Evolutionary conservation across 2,113 vertebrate genomes (phyloP).

Genomic region (Psilopsiagon aurifrons): DNA sequence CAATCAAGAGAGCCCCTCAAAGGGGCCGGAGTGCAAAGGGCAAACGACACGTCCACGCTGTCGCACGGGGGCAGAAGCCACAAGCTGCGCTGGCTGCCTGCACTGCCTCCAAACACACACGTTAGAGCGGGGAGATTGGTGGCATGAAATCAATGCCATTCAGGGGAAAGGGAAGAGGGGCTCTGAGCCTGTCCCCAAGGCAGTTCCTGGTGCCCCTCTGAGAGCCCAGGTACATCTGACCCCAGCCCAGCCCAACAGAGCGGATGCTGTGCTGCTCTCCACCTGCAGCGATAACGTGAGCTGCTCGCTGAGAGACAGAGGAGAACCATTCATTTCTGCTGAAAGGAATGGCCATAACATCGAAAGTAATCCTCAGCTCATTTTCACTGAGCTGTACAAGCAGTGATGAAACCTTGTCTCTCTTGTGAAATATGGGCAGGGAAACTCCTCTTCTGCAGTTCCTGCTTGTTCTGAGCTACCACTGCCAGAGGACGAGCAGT

Average conservation of each 20-base stretch:
- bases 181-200: neutral
- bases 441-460: neutral
- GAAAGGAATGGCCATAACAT: neutral
- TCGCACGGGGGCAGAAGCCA: neutral
- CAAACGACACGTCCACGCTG: neutral
- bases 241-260: neutral
- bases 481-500: accelerated
- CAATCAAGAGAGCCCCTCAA: too few relatives aligned
- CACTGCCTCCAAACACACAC: neutral
- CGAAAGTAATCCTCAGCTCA: neutral
- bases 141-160: neutral
- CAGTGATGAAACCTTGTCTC: neutral
- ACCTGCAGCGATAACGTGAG: neutral
- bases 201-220: neutral
- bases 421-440: neutral
- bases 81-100: neutral
- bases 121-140: neutral
- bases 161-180: neutral
- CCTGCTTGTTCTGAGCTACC: neutral
- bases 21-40: neutral
- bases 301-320: neutral
- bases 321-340: neutral
- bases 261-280: neutral
- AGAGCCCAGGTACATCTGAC: neutral
- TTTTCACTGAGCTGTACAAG: neutral